Conservation (phyloP, 2,113 vertebrate genomes). For the Cettia cetti region DNA sequence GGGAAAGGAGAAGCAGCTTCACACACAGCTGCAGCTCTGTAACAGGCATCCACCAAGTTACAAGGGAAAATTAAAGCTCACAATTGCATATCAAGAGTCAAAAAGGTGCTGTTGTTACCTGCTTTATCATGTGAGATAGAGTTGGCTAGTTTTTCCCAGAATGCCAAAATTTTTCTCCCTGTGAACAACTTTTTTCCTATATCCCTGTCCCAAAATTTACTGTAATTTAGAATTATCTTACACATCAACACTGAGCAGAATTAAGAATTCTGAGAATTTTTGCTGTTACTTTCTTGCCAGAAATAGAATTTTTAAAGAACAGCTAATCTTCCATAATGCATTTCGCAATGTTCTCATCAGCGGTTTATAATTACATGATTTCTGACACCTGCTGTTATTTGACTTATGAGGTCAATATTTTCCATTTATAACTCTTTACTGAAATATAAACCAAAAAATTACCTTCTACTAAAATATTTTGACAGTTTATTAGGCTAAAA, state of each 20-base stretch:
- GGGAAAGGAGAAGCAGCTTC: neutral
- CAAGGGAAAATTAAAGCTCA: neutral
- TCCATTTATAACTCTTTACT: neutral
- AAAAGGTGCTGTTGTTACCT: neutral
- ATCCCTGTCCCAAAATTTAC: rapidly evolving
- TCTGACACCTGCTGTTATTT: neutral
- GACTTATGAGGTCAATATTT: neutral
- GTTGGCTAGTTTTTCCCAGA: neutral
- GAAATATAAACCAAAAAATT: neutral
- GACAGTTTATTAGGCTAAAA: neutral
- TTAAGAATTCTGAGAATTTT: neutral
- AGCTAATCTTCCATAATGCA: neutral
- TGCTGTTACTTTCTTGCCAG: neutral
- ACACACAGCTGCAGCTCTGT: neutral
- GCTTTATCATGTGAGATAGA: neutral
- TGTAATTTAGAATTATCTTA: neutral
- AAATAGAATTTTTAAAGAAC: neutral
- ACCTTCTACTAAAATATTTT: neutral
- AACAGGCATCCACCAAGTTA: rapidly evolving
- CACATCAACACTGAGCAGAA: neutral
- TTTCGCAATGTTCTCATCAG: neutral
- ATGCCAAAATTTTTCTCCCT: neutral
- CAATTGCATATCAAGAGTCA: rapidly evolving
- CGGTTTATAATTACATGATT: neutral
- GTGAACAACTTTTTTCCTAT: neutral